Evolutionary conservation across 2,113 vertebrate species (phyloP).

Genomic region (Coracopsis vasa): DNA sequence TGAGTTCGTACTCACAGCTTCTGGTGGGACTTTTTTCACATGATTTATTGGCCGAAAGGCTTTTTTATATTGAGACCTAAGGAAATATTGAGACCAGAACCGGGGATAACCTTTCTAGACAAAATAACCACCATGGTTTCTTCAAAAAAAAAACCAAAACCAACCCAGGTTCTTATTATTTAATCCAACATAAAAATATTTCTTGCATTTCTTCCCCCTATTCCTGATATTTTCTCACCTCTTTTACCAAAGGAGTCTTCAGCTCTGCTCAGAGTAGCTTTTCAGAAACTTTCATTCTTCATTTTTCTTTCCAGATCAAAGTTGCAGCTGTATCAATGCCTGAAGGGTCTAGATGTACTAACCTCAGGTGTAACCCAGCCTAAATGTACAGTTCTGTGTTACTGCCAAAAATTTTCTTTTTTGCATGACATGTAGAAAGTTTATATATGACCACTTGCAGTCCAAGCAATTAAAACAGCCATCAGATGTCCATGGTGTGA

Average conservation of each 20-base stretch:
- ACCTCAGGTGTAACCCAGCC: neutral
- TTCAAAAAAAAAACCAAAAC: neutral
- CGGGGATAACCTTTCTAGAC: neutral
- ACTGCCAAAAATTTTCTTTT: neutral
- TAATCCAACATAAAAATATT: neutral
- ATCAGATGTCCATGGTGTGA: neutral
- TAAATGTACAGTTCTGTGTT: neutral
- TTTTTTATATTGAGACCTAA: neutral
- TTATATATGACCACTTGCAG: neutral
- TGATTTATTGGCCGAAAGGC: neutral
- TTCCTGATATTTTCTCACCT: neutral
- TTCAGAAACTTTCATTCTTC: neutral
- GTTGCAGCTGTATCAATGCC: neutral
- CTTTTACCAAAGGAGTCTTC: neutral
- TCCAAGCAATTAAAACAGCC: neutral
- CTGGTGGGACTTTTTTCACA: neutral
- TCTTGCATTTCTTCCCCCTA: neutral
- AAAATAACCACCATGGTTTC: neutral
- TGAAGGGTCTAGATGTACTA: neutral
- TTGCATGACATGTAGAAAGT: neutral
- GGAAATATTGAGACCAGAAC: neutral
- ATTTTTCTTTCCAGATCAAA: conserved; percentile 15
- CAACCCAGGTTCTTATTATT: neutral
- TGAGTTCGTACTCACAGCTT: neutral
- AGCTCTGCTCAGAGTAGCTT: neutral